Conservation (phyloP, 2,888 invertebrate species). For the Agonopterix heracliana region DNA sequence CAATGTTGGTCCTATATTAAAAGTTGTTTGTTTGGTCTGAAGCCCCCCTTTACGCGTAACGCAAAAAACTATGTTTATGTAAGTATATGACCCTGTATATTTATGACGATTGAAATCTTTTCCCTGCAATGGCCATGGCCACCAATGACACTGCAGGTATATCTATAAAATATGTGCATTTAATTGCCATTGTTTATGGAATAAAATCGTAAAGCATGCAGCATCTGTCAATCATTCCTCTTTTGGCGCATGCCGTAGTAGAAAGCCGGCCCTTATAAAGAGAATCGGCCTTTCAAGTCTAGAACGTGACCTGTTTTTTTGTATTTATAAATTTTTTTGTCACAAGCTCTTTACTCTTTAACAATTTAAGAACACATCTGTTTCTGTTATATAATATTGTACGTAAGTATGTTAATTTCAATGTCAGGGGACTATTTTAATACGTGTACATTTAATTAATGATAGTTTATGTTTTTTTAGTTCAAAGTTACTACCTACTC, state of each 20-base stretch:
- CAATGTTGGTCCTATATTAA: no score
- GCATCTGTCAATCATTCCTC: constrained; percentile 44
- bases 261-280: constrained; percentile 52
- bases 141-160: neutral
- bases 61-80: no score
- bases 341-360: neutral
- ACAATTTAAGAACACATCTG: constrained; percentile 1
- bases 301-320: constrained; percentile 15
- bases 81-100: no score
- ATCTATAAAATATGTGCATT: constrained; percentile 34
- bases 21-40: no score
- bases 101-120: no score
- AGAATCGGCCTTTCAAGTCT: constrained; percentile 19
- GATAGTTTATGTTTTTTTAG: no score
- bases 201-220: constrained; percentile 17
- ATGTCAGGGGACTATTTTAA: neutral
- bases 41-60: no score
- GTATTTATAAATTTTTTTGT: neutral
- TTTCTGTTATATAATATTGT: constrained; percentile 1
- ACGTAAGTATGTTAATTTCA: neutral
- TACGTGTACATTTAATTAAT: no score
- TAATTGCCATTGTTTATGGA: constrained; percentile 46
- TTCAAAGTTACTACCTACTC: no score
- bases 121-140: no score
- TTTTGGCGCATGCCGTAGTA: constrained; percentile 49